phyloP scores from a whole-genome alignment of 2,888 invertebrate genomes.

The Pteria penguin region DNA sequence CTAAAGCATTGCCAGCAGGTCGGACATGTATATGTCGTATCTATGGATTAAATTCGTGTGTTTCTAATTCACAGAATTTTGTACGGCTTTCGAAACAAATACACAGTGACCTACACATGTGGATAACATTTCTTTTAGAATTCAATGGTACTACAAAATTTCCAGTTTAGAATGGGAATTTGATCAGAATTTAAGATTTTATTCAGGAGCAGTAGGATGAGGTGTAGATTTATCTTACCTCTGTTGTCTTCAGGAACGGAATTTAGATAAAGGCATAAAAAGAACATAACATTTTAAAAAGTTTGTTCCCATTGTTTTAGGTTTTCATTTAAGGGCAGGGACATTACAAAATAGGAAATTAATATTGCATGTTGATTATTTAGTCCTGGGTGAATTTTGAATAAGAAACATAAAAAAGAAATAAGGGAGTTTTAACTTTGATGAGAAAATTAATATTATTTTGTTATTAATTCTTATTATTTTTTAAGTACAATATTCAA shows the following conservation, averaged over 20 bases:
- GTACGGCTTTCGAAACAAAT: background rate
- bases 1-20: background rate
- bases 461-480: too few species aligned
- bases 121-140: background rate
- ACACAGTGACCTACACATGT: background rate
- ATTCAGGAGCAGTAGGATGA: background rate
- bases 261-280: too few species aligned
- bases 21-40: background rate
- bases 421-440: background rate
- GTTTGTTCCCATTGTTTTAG: too few species aligned
- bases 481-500: background rate
- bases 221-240: too few species aligned
- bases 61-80: background rate
- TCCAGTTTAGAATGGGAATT: background rate
- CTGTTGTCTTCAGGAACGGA: too few species aligned
- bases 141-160: too few species aligned
- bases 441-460: slow-evolving; percentile 9
- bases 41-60: background rate
- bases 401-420: background rate
- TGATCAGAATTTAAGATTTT: background rate
- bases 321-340: too few species aligned
- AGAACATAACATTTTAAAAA: too few species aligned
- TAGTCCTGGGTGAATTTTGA: background rate
- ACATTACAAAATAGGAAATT: too few species aligned
- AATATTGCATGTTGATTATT: background rate